Conservation (phyloP, 1,140 invertebrate species). For the Drosophila virilis region DNA sequence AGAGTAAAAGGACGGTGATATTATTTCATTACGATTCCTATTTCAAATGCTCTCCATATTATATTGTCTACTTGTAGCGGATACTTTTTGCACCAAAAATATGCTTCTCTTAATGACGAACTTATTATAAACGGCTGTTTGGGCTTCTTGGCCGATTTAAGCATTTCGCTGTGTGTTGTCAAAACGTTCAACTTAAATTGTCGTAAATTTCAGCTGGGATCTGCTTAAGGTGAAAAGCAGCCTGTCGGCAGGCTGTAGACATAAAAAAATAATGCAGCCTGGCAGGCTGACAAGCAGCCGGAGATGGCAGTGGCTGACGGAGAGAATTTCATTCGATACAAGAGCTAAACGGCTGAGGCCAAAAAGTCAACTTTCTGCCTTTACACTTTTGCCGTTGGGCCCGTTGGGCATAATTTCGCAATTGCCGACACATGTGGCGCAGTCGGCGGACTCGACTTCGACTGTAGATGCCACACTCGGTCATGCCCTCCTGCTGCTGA, state of each 20-base stretch:
- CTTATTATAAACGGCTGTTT: no score
- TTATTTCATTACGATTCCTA: no score
- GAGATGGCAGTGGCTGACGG: slow-evolving; percentile 9
- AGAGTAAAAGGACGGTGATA: no score
- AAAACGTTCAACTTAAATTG: slow-evolving; percentile 73
- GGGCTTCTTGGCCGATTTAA: not conserved
- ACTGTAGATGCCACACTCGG: slow-evolving; percentile 32
- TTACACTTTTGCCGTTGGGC: slow-evolving; percentile 52
- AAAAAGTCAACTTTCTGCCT: slow-evolving; percentile 60
- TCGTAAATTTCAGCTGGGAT: slow-evolving; percentile 56
- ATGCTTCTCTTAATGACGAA: no score
- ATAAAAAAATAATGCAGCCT: slow-evolving; percentile 67
- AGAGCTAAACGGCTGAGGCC: slow-evolving; percentile 53
- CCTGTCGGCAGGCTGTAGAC: slow-evolving; percentile 28
- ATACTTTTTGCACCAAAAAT: no score
- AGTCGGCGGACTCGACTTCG: slow-evolving; percentile 26
- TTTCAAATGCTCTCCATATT: no score
- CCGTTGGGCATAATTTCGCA: slow-evolving; percentile 74
- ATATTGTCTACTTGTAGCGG: no score
- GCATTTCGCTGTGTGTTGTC: slow-evolving; percentile 1
- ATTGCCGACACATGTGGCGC: slow-evolving; percentile 73
- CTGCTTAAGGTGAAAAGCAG: slow-evolving; percentile 42
- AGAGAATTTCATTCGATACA: slow-evolving; percentile 23
- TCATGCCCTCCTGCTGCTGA: slow-evolving; percentile 18
- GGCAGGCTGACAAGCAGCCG: slow-evolving; percentile 41